Conservation (phyloP, 1,140 invertebrate species). For the Nephila pilipes region DNA sequence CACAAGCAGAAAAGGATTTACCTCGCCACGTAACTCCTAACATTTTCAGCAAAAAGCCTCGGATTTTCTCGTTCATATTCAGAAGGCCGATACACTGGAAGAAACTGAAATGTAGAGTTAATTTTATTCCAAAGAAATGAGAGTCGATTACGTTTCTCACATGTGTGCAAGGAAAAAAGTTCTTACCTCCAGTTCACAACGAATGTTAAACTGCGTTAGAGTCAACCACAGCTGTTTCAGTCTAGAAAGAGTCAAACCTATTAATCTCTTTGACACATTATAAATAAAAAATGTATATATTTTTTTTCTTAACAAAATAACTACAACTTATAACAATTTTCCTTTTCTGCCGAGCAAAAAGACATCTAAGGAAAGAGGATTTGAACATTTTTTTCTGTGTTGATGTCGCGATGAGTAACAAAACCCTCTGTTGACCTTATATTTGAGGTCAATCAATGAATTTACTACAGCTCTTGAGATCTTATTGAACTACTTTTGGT, state of each 20-base stretch:
- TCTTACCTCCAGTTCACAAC: conserved; percentile 91
- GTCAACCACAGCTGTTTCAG: conserved; percentile 94
- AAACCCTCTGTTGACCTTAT: too few species aligned
- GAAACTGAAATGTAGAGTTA: conserved; percentile 83
- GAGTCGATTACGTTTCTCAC: background rate
- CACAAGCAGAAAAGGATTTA: conserved; percentile 82
- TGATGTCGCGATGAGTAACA: too few species aligned
- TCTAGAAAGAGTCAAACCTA: conserved; percentile 82
- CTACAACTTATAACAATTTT: too few species aligned
- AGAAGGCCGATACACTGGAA: conserved; percentile 94
- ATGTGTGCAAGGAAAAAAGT: background rate
- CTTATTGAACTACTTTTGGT: too few species aligned
- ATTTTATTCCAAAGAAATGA: background rate
- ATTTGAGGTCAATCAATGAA: too few species aligned
- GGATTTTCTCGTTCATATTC: conserved; percentile 93
- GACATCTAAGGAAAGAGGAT: too few species aligned
- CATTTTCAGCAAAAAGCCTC: conserved; percentile 94
- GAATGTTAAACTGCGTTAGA: conserved; percentile 93
- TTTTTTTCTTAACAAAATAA: too few species aligned
- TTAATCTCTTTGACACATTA: background rate
- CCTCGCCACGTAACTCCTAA: conserved; percentile 94
- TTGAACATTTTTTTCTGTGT: too few species aligned
- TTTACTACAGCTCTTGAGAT: too few species aligned
- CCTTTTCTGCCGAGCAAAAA: too few species aligned
- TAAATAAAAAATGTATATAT: too few species aligned